These are phyloP conservation scores for Mustela lutreola DNA, from an alignment of 2,113 vertebrate species.

Conservation along the genomic window DNA sequence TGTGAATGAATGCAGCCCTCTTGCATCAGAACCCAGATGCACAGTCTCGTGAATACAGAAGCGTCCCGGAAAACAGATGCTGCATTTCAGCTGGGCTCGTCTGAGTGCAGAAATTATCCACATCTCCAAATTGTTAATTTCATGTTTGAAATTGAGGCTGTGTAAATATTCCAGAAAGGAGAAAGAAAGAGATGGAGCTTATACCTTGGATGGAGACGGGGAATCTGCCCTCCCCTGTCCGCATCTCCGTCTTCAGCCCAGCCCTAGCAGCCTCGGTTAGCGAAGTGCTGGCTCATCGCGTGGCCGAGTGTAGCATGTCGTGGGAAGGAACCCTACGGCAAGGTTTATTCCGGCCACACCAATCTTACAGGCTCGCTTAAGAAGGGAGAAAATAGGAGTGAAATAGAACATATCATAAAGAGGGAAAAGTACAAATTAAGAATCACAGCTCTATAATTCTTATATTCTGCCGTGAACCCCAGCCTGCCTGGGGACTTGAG, in stretches of 20 bases:
- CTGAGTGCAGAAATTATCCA: conserved; percentile 85
- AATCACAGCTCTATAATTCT: not conserved
- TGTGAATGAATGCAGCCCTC: not conserved
- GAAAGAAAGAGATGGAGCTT: not conserved
- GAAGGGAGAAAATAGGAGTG: not conserved
- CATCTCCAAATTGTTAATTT: conserved; percentile 80
- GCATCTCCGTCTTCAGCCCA: not conserved
- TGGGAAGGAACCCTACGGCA: not conserved
- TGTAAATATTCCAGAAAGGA: conserved; percentile 83
- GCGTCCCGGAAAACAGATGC: conserved; percentile 83
- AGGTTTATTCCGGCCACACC: not conserved
- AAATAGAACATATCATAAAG: not conserved
- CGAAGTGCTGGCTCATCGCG: not conserved
- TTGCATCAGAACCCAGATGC: conserved; percentile 37
- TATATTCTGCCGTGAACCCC: not conserved
- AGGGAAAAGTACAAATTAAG: not conserved
- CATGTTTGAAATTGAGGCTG: conserved; percentile 84
- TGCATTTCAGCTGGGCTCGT: conserved; percentile 71
- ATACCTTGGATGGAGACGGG: not conserved
- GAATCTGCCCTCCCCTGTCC: too few relatives aligned
- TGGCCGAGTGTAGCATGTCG: not conserved
- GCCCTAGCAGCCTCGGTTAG: not conserved
- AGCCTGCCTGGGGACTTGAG: not conserved
- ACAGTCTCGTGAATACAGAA: conserved; percentile 59
- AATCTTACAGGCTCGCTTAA: not conserved